These are phyloP conservation scores for Ceyx margarethae DNA, from an alignment of 2,113 vertebrate genomes.

Conservation along the genomic window DNA sequence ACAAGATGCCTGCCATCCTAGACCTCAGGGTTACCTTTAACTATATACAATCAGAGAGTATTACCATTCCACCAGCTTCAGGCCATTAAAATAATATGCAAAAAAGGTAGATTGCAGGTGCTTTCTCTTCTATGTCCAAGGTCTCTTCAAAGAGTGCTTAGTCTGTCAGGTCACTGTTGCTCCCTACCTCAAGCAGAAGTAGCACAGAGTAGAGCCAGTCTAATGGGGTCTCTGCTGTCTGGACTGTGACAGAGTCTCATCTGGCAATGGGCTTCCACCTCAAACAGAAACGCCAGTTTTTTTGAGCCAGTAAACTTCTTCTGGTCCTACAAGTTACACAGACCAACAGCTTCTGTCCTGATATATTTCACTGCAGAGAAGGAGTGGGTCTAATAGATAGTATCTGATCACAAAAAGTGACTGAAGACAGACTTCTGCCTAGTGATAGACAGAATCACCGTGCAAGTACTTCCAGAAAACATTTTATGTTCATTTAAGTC, in stretches of 20 bases:
- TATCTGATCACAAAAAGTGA: neutral
- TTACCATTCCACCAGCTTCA: neutral
- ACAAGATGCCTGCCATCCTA: neutral
- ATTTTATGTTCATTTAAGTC: neutral
- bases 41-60: neutral
- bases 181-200: neutral
- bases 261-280: neutral
- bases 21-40: neutral
- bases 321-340: neutral
- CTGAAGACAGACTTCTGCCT: neutral
- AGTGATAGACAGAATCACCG: neutral
- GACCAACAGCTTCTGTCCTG: neutral
- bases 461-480: neutral
- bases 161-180: fast-evolving
- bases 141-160: neutral
- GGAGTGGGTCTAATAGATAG: neutral
- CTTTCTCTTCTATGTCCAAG: neutral
- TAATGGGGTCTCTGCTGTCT: fast-evolving
- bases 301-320: neutral
- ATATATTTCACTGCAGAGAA: neutral
- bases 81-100: neutral
- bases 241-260: neutral
- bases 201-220: fast-evolving
- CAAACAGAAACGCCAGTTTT: neutral
- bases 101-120: neutral